Evolutionary conservation across 2,888 invertebrate genomes (phyloP), one percentile per base, ranked within the genome.

Genomic region (Andricus curvator): DNA sequence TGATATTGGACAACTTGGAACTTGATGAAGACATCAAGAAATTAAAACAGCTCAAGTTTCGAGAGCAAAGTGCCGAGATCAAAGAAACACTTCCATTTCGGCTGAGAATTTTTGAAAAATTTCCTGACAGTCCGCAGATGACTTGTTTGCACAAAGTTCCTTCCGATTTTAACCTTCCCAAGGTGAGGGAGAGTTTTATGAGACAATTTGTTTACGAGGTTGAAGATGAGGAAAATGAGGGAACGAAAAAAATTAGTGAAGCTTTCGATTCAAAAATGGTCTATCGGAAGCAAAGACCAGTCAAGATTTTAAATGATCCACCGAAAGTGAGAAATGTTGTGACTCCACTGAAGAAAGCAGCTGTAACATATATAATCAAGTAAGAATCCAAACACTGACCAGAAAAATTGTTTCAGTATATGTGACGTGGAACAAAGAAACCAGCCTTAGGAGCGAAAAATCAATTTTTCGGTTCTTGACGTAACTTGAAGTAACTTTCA

Each of bases 21-120:
- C 94, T 99, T 88, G 99, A 99, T 89, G 99, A 99, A 93, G 99
- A 99, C 89, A 98, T 99, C 77, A 99, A 99, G 92, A 99, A 99
- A 93, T 93, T 99, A 64, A 99, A 99, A 90, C 99, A 99, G 93
- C 93, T 99, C 1, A 97, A 99, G 92, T 98, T 99, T 88, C 95
- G 99, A 22, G 99, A 99, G 91, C 99, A 99, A 93, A 98, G 99
- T 90, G 99, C 99, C 0, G 99, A 99, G 92, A 99, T 99, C 84
- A 99, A 99, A 91, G 98, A 99, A 93, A 98, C 98, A 2, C 93
- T 99, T 51, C 99, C 99, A 2, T 97, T 99, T 92, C 94, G 99
- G 67, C 93, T 99, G 84, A 94, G 99, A 86, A 97, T 99, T 86
- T 99, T 99, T 93, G 99, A 99, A 92, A 98, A 98, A 91, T 99